Evolutionary conservation across 1,140 invertebrate species (phyloP).

Genomic region (Cherax destructor): DNA sequence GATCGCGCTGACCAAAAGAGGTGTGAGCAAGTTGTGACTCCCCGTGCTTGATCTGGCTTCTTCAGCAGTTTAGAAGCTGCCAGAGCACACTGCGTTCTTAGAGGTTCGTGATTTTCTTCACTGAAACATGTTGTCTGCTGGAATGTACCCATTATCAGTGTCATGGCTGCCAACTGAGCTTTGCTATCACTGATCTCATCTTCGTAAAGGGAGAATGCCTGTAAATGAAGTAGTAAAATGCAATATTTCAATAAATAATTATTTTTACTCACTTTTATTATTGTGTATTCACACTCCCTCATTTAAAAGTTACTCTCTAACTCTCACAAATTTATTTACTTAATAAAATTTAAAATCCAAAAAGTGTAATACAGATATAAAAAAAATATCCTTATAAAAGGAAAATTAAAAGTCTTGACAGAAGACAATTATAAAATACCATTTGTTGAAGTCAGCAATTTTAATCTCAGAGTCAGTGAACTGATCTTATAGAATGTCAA

Average conservation of each 20-base stretch:
- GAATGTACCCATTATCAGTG: conserved; percentile 95
- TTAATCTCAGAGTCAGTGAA: too few species aligned
- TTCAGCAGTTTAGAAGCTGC: conserved; percentile 96
- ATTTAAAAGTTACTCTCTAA: too few species aligned
- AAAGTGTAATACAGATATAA: too few species aligned
- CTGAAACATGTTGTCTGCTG: conserved; percentile 93
- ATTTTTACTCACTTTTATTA: too few species aligned
- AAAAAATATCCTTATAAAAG: too few species aligned
- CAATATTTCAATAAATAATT: neutral
- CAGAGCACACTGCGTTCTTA: conserved; percentile 94
- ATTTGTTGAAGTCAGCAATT: too few species aligned
- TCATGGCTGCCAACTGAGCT: conserved; percentile 96
- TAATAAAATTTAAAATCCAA: too few species aligned
- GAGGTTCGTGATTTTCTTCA: conserved; percentile 97
- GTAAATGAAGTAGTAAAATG: conserved; percentile 47
- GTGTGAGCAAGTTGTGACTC: conserved; percentile 92
- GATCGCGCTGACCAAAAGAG: conserved; percentile 97
- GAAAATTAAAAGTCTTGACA: too few species aligned
- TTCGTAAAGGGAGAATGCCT: conserved; percentile 97
- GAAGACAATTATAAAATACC: too few species aligned
- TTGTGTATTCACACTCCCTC: too few species aligned
- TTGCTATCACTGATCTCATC: conserved; percentile 99
- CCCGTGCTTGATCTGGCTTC: conserved; percentile 97
- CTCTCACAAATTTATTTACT: too few species aligned
- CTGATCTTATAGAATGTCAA: too few species aligned